These are phyloP conservation scores for Orussus abietinus DNA, from an alignment of 1,140 invertebrate species.

Conservation along the genomic window DNA sequence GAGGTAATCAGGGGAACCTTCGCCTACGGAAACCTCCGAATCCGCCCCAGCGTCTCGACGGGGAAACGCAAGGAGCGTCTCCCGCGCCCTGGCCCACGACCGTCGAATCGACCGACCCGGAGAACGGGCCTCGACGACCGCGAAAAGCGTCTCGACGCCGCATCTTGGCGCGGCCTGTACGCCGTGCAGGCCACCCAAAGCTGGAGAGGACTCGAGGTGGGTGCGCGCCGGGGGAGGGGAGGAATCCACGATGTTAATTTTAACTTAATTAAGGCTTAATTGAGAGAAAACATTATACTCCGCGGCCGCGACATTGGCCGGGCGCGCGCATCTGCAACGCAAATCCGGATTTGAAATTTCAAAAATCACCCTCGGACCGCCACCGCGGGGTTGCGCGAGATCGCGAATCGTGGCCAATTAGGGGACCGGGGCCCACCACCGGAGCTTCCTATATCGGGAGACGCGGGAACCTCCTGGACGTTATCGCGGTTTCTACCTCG, in stretches of 20 bases:
- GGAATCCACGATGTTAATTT: conserved; percentile 55
- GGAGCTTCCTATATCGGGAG: too few species aligned
- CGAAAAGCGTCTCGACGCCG: too few species aligned
- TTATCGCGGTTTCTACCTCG: too few species aligned
- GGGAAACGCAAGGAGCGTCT: too few species aligned
- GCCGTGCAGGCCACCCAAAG: conserved; percentile 49
- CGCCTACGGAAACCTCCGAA: too few species aligned
- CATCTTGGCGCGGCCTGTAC: conserved; percentile 42
- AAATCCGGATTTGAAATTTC: conserved; percentile 51
- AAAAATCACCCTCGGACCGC: conserved; percentile 34
- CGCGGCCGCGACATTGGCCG: conserved; percentile 46
- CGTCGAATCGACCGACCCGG: too few species aligned
- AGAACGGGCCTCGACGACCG: too few species aligned
- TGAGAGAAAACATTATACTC: conserved; percentile 56
- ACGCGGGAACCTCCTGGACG: too few species aligned
- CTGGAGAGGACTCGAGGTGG: conserved; percentile 42
- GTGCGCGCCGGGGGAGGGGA: conserved; percentile 32
- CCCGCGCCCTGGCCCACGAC: too few species aligned
- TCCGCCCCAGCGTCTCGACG: too few species aligned
- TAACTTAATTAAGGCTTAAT: conserved; percentile 58
- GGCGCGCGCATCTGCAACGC: conserved; percentile 49
- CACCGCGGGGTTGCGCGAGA: conserved; percentile 26
- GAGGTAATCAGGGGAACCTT: too few species aligned
- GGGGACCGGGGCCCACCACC: too few species aligned
- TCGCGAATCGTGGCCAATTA: conserved; percentile 52